phyloP scores from a whole-genome alignment of 2,797 vertebrate genomes.

The Anguilla anguilla region DNA sequence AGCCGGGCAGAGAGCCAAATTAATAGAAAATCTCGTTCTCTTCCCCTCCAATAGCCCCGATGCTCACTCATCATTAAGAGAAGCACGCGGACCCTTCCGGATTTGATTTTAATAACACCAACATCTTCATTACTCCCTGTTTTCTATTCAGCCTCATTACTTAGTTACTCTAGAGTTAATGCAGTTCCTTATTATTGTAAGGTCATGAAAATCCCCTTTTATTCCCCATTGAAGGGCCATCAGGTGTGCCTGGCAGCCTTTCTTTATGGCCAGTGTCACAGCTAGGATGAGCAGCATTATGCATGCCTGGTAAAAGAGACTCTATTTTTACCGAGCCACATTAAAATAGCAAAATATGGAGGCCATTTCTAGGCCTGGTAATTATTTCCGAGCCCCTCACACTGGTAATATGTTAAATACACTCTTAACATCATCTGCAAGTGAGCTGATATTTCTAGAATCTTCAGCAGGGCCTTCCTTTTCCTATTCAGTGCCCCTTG shows the following conservation, averaged over 20 bases:
- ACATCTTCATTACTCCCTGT: conserved; percentile 86
- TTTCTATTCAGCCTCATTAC: conserved; percentile 81
- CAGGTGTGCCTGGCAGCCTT: conserved; percentile 75
- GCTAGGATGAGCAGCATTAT: conserved; percentile 60
- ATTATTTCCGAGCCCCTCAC: conserved; percentile 63
- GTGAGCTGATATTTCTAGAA: conserved; percentile 76
- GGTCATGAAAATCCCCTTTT: conserved; percentile 71
- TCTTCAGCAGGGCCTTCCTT: conserved; percentile 63
- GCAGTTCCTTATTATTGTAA: conserved; percentile 69
- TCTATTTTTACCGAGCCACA: conserved; percentile 44
- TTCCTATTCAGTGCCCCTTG: conserved; percentile 71
- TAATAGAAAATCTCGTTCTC: conserved; percentile 88
- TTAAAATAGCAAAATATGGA: conserved; percentile 39
- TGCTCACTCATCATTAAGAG: conserved; percentile 87
- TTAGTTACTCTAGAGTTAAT: conserved; percentile 77
- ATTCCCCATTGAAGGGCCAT: conserved; percentile 74
- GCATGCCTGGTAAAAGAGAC: conserved; percentile 59
- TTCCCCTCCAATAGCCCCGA: conserved; percentile 86
- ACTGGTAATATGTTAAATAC: conserved; percentile 63
- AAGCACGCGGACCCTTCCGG: conserved; percentile 83
- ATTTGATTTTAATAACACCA: conserved; percentile 94
- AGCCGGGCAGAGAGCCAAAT: conserved; percentile 95
- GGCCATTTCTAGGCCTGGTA: conserved; percentile 42
- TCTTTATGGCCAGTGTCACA: conserved; percentile 62
- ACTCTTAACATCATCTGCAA: conserved; percentile 75